These are phyloP conservation scores for Pantala flavescens DNA, from an alignment of 1,140 invertebrate species.

Conservation along the genomic window DNA sequence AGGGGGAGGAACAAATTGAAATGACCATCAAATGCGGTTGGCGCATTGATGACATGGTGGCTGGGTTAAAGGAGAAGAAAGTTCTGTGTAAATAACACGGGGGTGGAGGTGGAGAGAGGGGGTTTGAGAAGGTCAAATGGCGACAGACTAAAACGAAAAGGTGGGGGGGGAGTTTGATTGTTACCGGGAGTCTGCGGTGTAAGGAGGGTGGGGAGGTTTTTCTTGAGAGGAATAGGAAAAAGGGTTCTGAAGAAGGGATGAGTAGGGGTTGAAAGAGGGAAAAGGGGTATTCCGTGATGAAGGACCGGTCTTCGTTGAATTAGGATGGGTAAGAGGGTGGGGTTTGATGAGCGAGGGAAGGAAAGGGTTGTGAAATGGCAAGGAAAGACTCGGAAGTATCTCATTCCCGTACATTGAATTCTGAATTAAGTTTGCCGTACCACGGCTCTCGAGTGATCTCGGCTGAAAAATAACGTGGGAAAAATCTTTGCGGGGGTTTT, in stretches of 20 bases:
- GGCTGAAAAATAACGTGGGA: neutral
- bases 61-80: neutral
- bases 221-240: neutral
- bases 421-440: neutral
- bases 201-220: neutral
- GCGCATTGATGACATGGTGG: neutral
- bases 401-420: conserved; percentile 1
- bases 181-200: neutral
- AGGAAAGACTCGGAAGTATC: neutral
- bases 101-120: neutral
- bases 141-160: neutral
- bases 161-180: neutral
- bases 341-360: neutral
- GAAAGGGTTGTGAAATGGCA: neutral
- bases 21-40: neutral
- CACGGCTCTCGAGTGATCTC: neutral
- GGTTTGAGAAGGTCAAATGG: neutral
- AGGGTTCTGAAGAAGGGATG: neutral
- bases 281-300: neutral
- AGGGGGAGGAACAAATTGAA: neutral
- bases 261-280: neutral
- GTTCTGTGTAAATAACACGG: neutral
- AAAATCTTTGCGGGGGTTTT: no score
- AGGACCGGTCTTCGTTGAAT: neutral
- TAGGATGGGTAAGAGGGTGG: neutral